Conservation (phyloP, 2,113 vertebrate species). For the Dipodomys spectabilis region DNA sequence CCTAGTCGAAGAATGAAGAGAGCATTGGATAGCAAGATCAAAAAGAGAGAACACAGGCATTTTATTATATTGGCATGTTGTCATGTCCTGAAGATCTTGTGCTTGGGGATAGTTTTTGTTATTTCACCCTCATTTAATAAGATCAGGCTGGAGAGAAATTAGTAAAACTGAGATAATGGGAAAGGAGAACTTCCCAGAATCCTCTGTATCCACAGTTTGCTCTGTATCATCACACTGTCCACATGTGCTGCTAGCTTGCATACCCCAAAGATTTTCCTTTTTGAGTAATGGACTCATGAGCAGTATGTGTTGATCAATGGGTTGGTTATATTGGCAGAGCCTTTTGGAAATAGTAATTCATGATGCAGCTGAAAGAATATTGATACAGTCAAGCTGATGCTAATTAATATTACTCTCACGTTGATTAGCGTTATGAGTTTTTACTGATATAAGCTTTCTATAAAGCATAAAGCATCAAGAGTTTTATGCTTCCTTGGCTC, state of each 20-base stretch:
- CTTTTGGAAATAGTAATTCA: neutral
- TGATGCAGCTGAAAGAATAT: neutral
- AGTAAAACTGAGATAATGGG: neutral
- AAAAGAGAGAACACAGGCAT: neutral
- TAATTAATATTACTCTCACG: neutral
- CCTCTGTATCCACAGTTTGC: neutral
- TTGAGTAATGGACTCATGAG: neutral
- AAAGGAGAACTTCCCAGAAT: neutral
- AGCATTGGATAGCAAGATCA: neutral
- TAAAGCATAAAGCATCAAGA: neutral
- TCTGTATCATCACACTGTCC: neutral
- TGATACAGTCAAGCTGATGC: neutral
- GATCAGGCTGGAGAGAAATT: neutral
- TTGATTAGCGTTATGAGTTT: neutral
- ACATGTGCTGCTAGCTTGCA: neutral
- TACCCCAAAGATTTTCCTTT: neutral
- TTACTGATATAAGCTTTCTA: neutral
- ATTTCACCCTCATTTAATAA: neutral
- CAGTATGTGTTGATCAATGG: neutral
- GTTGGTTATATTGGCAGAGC: neutral
- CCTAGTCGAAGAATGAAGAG: neutral
- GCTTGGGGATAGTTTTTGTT: neutral
- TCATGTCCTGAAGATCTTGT: neutral
- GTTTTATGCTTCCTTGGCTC: neutral
- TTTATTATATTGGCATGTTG: neutral